Conservation (phyloP, 2,888 invertebrate genomes). For the Heliconius cydno region DNA sequence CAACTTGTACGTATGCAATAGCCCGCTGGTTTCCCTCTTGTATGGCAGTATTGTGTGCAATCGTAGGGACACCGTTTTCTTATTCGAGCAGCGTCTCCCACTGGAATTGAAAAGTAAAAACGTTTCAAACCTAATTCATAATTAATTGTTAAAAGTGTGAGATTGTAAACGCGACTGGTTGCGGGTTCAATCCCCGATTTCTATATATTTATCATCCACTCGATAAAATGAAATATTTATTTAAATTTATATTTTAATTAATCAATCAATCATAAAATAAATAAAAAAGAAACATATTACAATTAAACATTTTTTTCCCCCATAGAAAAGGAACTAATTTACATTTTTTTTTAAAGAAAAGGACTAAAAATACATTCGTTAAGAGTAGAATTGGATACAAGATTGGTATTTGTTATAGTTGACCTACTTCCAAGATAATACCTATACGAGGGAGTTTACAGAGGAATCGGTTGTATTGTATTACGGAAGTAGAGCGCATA, state of each 20-base stretch:
- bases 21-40: slow-evolving; percentile 20
- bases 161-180: no score
- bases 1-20: slow-evolving; percentile 19
- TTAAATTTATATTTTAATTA: no score
- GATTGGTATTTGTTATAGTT: slow-evolving; percentile 31
- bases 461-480: slow-evolving; percentile 22
- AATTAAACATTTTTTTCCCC: no score
- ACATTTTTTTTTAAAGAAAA: not conserved
- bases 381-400: slow-evolving; percentile 26
- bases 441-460: slow-evolving; percentile 23
- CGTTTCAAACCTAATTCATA: not conserved
- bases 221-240: no score
- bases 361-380: slow-evolving; percentile 9
- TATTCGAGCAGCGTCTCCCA: not conserved
- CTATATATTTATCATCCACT: no score
- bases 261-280: no score
- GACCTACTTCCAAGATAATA: slow-evolving; percentile 31
- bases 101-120: slow-evolving; percentile 17
- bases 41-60: slow-evolving; percentile 30
- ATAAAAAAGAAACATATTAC: no score
- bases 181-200: no score
- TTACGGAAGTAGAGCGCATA: slow-evolving; percentile 28
- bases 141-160: not conserved
- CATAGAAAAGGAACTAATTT: not conserved
- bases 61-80: slow-evolving; percentile 29